These are phyloP conservation scores for Phylloscopus whistleri DNA, from an alignment of 2,113 vertebrate species.

Conservation along the genomic window DNA sequence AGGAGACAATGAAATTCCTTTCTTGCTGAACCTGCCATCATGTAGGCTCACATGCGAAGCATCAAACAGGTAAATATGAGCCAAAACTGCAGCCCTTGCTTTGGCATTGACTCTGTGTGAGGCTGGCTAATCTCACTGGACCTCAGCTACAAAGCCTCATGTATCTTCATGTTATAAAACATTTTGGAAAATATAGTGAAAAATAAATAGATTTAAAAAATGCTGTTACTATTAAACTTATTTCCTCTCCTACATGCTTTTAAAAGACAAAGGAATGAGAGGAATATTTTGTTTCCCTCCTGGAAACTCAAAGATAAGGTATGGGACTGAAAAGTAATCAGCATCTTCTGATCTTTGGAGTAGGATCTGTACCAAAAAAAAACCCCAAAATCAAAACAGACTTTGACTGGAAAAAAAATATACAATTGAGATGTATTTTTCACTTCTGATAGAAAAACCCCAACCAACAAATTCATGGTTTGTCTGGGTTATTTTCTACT, in stretches of 20 bases:
- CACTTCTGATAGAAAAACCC: background rate
- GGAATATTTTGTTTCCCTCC: background rate
- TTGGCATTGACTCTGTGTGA: background rate
- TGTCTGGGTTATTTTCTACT: background rate
- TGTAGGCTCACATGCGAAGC: rapidly evolving
- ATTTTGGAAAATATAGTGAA: background rate
- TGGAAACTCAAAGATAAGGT: background rate
- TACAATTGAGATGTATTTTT: background rate
- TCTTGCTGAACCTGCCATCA: background rate
- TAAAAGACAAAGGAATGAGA: background rate
- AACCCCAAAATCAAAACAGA: background rate
- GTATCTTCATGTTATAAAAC: background rate
- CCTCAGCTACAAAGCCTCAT: background rate
- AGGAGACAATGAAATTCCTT: background rate
- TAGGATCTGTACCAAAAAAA: background rate
- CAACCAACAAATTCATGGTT: background rate
- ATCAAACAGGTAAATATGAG: background rate
- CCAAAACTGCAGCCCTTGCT: background rate
- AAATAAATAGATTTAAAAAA: background rate
- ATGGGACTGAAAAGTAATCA: background rate
- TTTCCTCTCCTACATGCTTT: background rate
- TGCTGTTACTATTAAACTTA: background rate
- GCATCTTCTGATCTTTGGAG: background rate
- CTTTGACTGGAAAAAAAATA: background rate
- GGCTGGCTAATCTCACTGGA: background rate